Percentiles rank a stretch among this genome's conserved stretches.
Evolutionary conservation across 2,113 vertebrate species (phyloP).

Genomic region (Boulengeromyrus knoepffleri): DNA sequence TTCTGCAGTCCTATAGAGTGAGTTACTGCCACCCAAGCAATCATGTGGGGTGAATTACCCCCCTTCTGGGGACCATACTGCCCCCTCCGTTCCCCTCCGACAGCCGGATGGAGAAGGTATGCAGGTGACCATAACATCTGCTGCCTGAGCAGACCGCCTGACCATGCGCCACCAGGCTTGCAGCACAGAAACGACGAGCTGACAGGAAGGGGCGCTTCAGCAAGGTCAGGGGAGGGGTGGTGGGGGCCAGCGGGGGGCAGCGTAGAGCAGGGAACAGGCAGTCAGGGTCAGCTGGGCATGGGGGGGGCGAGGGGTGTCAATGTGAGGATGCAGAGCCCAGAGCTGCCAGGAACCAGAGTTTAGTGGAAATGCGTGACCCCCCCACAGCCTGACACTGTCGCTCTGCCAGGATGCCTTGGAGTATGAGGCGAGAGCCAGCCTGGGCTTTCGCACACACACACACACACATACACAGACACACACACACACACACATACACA

Average conservation of each 20-base stretch:
- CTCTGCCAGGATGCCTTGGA: neutral
- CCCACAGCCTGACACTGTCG: neutral
- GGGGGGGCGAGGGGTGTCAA: conserved; percentile 19
- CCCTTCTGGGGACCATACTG: conserved; percentile 5
- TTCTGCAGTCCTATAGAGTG: conserved; percentile 4
- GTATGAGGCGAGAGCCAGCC: neutral
- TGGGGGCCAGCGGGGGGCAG: neutral
- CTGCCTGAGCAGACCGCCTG: conserved; percentile 28
- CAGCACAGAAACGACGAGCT: conserved; percentile 38
- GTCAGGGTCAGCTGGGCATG: conserved; percentile 28
- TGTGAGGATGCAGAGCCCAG: conserved; percentile 25
- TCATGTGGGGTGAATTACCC: neutral
- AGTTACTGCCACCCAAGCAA: conserved; percentile 15
- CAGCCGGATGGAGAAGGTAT: conserved; percentile 10
- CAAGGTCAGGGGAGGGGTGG: conserved; percentile 45
- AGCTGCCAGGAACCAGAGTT: conserved; percentile 19
- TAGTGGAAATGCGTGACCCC: neutral
- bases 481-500: neutral
- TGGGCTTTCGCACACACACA: neutral
- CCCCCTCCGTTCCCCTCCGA: neutral
- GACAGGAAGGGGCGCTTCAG: conserved; percentile 46
- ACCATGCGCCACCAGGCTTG: conserved; percentile 34
- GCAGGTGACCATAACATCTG: conserved; percentile 36
- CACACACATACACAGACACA: neutral
- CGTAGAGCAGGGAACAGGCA: conserved; percentile 19